These are phyloP conservation scores for Acanthoscelides obtectus DNA, from an alignment of 2,888 invertebrate genomes.

Conservation along the genomic window DNA sequence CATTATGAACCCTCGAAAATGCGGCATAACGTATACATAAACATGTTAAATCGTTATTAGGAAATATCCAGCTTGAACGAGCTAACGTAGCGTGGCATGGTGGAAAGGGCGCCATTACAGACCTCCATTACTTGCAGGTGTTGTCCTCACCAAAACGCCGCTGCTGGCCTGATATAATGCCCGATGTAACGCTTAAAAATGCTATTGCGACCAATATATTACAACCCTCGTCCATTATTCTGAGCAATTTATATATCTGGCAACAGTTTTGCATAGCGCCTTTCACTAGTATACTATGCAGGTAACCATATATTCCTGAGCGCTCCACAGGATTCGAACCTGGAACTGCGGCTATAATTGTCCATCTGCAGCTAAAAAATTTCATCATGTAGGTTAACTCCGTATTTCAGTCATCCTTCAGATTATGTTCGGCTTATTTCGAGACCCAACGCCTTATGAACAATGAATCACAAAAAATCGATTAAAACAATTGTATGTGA, in stretches of 20 bases:
- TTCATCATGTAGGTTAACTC: no score
- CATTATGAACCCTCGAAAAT: not conserved
- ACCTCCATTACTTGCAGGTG: not conserved
- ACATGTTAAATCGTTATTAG: not conserved
- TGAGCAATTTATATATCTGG: not conserved
- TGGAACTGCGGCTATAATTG: no score
- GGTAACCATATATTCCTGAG: no score
- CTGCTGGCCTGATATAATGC: not conserved
- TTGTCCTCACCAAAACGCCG: not conserved
- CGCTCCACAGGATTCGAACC: no score
- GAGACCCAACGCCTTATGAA: no score
- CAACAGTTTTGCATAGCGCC: not conserved
- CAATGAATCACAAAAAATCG: no score
- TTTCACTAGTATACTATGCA: not conserved
- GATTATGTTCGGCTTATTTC: no score
- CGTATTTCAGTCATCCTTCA: no score
- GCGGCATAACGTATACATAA: not conserved
- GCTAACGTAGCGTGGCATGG: not conserved
- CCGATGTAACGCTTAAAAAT: not conserved
- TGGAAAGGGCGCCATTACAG: not conserved
- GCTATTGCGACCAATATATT: not conserved
- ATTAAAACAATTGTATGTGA: no score
- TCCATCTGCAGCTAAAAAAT: no score
- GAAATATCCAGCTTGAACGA: not conserved
- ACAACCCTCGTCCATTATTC: not conserved